A percentile compares a stretch with the other conserved stretches of the same genome.
phyloP scores from a whole-genome alignment of 2,797 vertebrate genomes.

The Arnoldichthys spilopterus region DNA sequence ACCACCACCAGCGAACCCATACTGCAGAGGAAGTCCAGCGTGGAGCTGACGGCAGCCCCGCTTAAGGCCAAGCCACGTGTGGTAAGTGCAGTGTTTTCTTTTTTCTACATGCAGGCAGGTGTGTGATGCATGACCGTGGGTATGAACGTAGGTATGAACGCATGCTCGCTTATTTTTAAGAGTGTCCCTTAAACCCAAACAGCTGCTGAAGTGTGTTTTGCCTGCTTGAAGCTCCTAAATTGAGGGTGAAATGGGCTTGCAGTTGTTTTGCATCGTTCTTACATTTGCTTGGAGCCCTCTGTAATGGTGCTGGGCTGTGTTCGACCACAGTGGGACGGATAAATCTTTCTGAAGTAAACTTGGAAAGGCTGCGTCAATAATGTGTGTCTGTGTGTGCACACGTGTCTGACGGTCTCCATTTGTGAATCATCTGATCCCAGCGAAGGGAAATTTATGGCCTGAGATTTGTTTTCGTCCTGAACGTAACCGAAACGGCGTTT shows the following conservation, averaged over 20 bases:
- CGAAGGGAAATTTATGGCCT: slow-evolving; percentile 38
- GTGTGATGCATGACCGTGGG: background rate
- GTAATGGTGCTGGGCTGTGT: slow-evolving; percentile 22
- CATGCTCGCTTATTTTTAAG: background rate
- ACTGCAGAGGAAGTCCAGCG: slow-evolving; percentile 72
- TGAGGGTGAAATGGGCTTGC: background rate
- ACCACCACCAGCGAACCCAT: slow-evolving; percentile 72
- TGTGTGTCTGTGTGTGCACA: background rate
- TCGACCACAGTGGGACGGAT: slow-evolving; percentile 10
- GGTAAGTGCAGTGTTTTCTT: slow-evolving; percentile 81
- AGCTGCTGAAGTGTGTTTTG: slow-evolving; percentile 19
- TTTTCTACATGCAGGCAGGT: background rate
- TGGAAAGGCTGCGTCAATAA: background rate
- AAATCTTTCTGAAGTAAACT: slow-evolving; percentile 40
- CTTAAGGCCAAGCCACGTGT: slow-evolving; percentile 89
- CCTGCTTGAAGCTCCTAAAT: slow-evolving; percentile 18
- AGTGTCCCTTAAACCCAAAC: slow-evolving; percentile 32
- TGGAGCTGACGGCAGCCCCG: slow-evolving; percentile 67
- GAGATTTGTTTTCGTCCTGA: slow-evolving; percentile 41
- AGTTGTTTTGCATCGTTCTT: slow-evolving; percentile 30
- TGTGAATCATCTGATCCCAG: slow-evolving; percentile 41
- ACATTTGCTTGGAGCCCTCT: background rate
- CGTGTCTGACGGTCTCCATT: slow-evolving; percentile 10
- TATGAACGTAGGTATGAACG: background rate
- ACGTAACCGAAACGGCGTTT: slow-evolving; percentile 24